Evolutionary conservation across 1,140 invertebrate genomes (phyloP).

Genomic region (Achatina immaculata): DNA sequence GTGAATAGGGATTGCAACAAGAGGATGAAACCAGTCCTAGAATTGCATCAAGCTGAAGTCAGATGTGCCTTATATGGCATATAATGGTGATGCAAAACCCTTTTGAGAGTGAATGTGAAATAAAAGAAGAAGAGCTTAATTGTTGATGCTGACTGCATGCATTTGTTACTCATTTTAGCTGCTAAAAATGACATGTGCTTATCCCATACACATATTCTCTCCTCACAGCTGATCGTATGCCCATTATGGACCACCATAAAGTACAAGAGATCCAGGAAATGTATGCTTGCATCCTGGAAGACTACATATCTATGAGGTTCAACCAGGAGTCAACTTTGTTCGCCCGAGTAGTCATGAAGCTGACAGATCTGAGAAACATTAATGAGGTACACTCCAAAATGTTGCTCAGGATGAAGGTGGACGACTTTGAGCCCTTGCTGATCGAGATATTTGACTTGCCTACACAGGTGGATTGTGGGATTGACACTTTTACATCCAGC

Average conservation of each 20-base stretch:
- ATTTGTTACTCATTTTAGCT: no score
- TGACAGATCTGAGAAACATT: slow-evolving; percentile 66
- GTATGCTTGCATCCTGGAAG: slow-evolving; percentile 58
- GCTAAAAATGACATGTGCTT: no score
- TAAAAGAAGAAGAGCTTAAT: no score
- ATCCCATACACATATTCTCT: no score
- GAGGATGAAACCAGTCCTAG: no score
- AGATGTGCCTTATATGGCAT: no score
- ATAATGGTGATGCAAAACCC: no score
- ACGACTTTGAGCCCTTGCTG: slow-evolving; percentile 65
- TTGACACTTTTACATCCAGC: no score
- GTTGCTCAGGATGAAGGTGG: slow-evolving; percentile 65
- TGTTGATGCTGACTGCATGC: no score
- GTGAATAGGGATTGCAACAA: no score
- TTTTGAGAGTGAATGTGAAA: no score
- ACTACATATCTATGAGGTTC: slow-evolving; percentile 55
- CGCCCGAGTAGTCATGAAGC: slow-evolving; percentile 63
- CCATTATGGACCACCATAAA: slow-evolving; percentile 43
- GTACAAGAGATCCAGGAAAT: slow-evolving; percentile 60
- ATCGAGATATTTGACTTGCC: slow-evolving; percentile 68
- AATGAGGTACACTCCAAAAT: slow-evolving; percentile 68
- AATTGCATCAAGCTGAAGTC: no score
- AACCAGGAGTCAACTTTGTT: slow-evolving; percentile 60
- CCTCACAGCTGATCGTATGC: slow-evolving; percentile 48
- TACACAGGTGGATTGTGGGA: background rate